phyloP scores from a whole-genome alignment of 2,797 vertebrate species.

The Enteromius mattozi region DNA sequence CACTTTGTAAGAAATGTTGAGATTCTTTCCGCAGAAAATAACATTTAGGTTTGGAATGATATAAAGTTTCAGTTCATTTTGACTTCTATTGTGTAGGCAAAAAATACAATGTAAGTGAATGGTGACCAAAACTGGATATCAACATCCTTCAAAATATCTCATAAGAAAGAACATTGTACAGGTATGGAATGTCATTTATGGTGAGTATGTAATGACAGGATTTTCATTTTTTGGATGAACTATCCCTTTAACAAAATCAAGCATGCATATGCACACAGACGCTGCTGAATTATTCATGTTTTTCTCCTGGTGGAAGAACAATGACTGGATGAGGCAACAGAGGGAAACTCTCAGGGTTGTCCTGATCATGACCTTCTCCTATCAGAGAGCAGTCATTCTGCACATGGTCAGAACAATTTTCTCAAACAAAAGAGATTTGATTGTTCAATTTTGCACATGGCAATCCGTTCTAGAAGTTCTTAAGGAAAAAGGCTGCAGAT shows the following conservation, averaged over 20 bases:
- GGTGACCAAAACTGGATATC: not conserved
- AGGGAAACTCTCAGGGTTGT: conserved; percentile 9
- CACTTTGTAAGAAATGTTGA: not conserved
- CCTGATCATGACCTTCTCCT: conserved; percentile 23
- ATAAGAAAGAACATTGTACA: not conserved
- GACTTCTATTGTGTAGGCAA: not conserved
- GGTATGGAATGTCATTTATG: not conserved
- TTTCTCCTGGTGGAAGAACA: not conserved
- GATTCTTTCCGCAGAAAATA: not conserved
- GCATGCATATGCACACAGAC: conserved; percentile 27
- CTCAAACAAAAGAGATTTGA: not conserved
- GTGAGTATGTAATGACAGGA: not conserved
- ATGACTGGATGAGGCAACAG: conserved; percentile 21
- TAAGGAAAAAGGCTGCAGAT: not conserved
- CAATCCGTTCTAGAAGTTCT: not conserved
- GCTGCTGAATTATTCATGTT: conserved; percentile 27
- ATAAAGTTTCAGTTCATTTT: not conserved
- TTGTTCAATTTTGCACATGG: not conserved
- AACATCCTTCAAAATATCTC: not conserved
- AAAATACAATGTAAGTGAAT: not conserved
- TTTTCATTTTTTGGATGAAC: not conserved
- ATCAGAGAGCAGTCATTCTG: conserved; percentile 2
- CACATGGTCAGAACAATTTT: not conserved
- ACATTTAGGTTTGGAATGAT: not conserved
- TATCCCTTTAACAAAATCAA: conserved; percentile 25